Base-by-base conservation (phyloP, 2,797 vertebrate species). In the Hydrolagus colliei region DNA sequence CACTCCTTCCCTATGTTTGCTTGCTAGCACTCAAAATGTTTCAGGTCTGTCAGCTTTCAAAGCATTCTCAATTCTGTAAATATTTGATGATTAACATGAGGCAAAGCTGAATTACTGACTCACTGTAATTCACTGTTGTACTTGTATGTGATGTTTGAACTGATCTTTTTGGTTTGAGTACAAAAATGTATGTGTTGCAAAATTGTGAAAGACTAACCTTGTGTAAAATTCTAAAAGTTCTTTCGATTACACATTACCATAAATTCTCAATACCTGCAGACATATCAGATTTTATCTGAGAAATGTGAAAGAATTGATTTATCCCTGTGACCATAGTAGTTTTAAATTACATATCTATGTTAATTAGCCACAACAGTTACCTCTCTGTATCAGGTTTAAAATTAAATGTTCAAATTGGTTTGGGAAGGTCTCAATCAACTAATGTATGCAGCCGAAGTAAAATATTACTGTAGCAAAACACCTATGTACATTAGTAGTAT, bases 361-460 rank as follows among this genome's bases (percentile, higher is more conserved):
- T 27, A 0, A 63, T 80, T 9, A 27, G 6, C 27, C 67, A 67
- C 62, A 68, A 41, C 35, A 68, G 20, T 52, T 52, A 52, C 41
- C 41, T 6, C 27, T 16, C 14, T 4, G 10, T 14, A 52, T 27
- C 12, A 32, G 67, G 67, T 18, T 27, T 7, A 80, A 32, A 32
- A 80, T 80, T 80, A 71, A 84, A 71, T 65, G 6, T 80, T 65
- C 5, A 14, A 18, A 8, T 79, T 79, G 13, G 65, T 67, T 80
- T n/a, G 68, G 52, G 9, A 84, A 80, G 71, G 1, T 41, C 32
- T 84, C 27, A 35, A 10, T 11, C 62, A 80, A 41, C 14, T 71
- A 9, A 67, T 65, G 12, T 9, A 65, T 32, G n/a, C 3, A 16
- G 32, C 65, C 8, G 3, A n/a, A 11, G 5, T 71, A 11, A 84